Percentiles rank a stretch among this genome's conserved stretches.
These are phyloP conservation scores for Hyla sarda DNA, from an alignment of 2,113 vertebrate species.

Conservation along the genomic window DNA sequence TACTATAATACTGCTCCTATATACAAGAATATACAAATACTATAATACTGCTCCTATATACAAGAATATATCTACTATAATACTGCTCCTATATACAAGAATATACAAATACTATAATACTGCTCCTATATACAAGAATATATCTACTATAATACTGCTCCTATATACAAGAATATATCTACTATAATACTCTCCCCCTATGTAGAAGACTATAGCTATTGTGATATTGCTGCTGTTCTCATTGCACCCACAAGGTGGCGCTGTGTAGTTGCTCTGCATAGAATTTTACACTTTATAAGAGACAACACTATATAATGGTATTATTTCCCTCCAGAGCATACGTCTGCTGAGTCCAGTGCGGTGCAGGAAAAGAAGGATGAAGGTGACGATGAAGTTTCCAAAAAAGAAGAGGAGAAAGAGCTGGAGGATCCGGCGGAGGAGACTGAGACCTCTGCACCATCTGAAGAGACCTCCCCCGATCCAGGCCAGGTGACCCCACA, in stretches of 20 bases:
- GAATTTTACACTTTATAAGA: background rate
- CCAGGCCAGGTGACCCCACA: background rate
- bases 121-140: background rate
- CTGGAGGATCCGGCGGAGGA: background rate
- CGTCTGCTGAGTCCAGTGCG: background rate
- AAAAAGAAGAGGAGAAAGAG: background rate
- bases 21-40: slow-evolving; percentile 18
- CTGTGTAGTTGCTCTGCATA: background rate
- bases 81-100: background rate
- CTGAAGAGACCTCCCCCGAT: background rate
- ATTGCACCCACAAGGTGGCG: background rate
- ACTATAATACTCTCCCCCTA: background rate
- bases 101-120: too few relatives aligned
- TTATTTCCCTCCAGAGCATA: slow-evolving; percentile 5
- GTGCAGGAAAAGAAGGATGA: background rate
- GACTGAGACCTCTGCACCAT: background rate
- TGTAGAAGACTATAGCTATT: background rate
- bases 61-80: slow-evolving; percentile 2
- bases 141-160: background rate
- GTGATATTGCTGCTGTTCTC: background rate
- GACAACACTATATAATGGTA: background rate
- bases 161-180: background rate
- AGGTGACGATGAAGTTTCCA: background rate
- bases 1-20: slow-evolving; percentile 10
- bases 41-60: slow-evolving; percentile 16